Evolutionary conservation across 1,140 invertebrate species (phyloP), one percentile per base, ranked within the genome.

Genomic region (Ridgeia piscesae): DNA sequence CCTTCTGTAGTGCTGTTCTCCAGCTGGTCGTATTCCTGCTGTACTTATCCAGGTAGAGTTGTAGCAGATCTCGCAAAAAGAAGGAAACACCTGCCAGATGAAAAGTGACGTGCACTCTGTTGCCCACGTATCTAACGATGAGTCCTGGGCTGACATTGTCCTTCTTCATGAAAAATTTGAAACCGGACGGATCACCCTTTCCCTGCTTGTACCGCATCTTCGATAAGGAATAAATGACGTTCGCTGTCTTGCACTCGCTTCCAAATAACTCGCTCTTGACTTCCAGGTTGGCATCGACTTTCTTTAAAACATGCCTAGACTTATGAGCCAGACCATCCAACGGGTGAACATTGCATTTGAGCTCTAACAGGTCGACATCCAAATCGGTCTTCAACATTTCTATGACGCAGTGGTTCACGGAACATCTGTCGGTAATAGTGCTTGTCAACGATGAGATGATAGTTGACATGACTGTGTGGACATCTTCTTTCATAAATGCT

Each of bases 151-250:
- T 17, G 33, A 92, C 91, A 17, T 92, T 92, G 11, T 92, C 88
- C 33, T 33, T 6, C 34, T 92, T 91, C 34, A 92, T 90, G 35
- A 92, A 92, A 17, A 17, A n/a, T 58, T 92, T 92, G 92, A 92
- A 92, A 4, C 89, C 92, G 34, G 34, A 33, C 35, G 92, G 92
- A 89, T 92, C 92, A 33, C 92, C 92, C 31, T 34, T 90, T 17
- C 92, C 92, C 35, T 92, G 35, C 89, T 92, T 92, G 89, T 90
- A 92, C 33, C 89, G 34, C 88, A 92, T 89, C 42, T 92, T 92
- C 0, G 34, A 42, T 21, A 92, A 58, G 77, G 34, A 31, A 48
- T 31, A 48, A 8, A 92, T 89, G n/a, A 92, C 88, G 48, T 92
- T 92, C 2, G 89, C 92, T 33, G 89, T 34, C 33, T 21, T 58